A percentile compares a stretch with the other conserved stretches of the same genome.
Evolutionary conservation across 2,797 vertebrate genomes (phyloP).

Genomic region (Notoglanidium macrostoma): DNA sequence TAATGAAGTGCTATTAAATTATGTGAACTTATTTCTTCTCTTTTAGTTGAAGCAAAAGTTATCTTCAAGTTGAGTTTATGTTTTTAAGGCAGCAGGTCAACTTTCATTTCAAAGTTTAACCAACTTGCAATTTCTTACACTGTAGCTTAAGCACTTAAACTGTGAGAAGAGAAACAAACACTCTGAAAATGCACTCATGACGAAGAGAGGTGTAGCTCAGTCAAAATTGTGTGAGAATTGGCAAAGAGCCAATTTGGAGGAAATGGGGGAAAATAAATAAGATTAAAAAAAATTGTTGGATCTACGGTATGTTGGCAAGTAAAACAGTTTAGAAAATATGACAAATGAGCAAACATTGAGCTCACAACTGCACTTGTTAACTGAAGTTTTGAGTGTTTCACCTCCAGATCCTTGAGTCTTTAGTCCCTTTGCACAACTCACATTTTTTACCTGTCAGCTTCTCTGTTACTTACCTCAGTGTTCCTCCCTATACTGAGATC

Average conservation of each 20-base stretch:
- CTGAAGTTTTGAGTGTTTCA: background rate
- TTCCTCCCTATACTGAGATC: slow-evolving; percentile 25
- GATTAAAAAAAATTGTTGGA: background rate
- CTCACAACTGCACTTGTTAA: background rate
- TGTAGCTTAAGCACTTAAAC: background rate
- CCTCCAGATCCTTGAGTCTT: background rate
- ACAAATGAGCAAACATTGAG: slow-evolving; percentile 3
- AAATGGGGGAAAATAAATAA: background rate
- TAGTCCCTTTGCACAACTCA: background rate
- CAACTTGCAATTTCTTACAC: too few species aligned
- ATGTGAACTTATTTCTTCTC: too few species aligned
- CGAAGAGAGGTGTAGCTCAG: background rate
- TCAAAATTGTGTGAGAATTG: background rate
- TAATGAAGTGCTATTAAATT: too few species aligned
- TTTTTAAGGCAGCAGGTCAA: too few species aligned
- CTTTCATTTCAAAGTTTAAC: too few species aligned
- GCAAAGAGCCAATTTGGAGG: background rate
- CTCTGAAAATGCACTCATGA: background rate
- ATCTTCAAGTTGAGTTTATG: too few species aligned
- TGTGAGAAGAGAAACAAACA: background rate
- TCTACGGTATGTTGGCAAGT: background rate
- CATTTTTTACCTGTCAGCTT: slow-evolving; percentile 2
- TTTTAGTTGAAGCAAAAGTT: too few species aligned
- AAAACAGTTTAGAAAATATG: background rate
- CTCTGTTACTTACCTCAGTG: background rate